Evolutionary conservation across 2,113 vertebrate genomes (phyloP), one percentile per base, ranked within the genome.

Genomic region (Dipodomys spectabilis): DNA sequence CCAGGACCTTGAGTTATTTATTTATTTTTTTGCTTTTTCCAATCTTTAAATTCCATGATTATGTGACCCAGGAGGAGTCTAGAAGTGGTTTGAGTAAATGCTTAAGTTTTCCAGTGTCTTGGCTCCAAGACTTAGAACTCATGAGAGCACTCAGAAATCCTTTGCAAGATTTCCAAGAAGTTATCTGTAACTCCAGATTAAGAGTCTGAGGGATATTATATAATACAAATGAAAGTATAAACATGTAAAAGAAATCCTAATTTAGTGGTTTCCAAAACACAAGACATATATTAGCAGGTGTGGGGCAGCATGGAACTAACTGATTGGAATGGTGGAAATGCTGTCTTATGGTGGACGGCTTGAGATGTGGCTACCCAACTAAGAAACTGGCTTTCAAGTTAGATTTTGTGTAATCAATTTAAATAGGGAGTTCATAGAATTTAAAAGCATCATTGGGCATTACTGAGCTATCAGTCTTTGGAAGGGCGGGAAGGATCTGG

Each of bases 11-110:
- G 25, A 93, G 82, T 95, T 39, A 39, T 39, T 39, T 39, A 39
- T 39, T 39, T 39, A 39, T 39, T 39, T 39, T 6, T 39, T 39
- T 72, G 27, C 15, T 80, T 91, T 87, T 79, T 68, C 45, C 35
- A 73, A 27, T 11, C 85, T 89, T 86, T 64, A 80, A 79, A 81
- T 93, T 82, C 78, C 18, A n/a, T 74, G 44, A 68, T 90, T 90
- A 62, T 4, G 1, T 78, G 89, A 88, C 53, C 30, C 44, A 92
- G 84, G 62, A 92, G 84, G 62, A 62, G 45, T 71, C 35, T 13
- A 86, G 68, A 22, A 81, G 15, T 77, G 22, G 67, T 75, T 32
- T 69, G 44, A 86, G 1, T 91, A 53, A 49, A 65, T 75, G 84
- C 49, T 82, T 35, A 64, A 53, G 1, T 79, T 96, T 92, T 72